Evolutionary conservation across 2,797 vertebrate genomes (phyloP), one percentile per base, ranked within the genome.

Genomic region (Agapornis canus): DNA sequence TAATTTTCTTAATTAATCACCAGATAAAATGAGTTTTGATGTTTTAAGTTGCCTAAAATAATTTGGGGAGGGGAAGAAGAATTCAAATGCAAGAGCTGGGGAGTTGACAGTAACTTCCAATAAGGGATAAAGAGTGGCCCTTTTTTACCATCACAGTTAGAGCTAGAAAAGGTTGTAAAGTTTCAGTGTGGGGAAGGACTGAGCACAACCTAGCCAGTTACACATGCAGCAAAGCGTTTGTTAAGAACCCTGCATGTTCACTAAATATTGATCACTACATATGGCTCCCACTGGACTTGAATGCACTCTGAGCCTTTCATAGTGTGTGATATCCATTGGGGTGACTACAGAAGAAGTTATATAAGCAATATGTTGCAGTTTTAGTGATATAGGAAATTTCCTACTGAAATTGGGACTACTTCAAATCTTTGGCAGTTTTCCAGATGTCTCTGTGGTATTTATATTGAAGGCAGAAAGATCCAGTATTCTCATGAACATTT

Each of bases 241-340:
- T 49, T 32, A 59, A 51, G 31, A 87, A 23, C 13, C 4, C 27
- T 2, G 4, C n/a, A 5, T 43, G 15, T 54, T 82, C 45, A 43
- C 43, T 59, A 68, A 56, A 45, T 88, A 78, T 48, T 0, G 0
- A 42, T 60, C 17, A 52, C 4, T 48, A 13, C 16, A 1, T 35
- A 19, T 21, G 4, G 25, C 16, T 91, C 48, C 11, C 13, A 32
- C 8, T 60, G 26, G 48, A 75, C 7, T 49, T 42, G 16, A 68
- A 7, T 0, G 2, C 7, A 49, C 8, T 47, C 51, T 26, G 17
- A 60, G 11, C 4, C 29, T 64, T 61, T n/a, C 31, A 42, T 26
- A 59, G 13, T 4, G 4, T 14, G 7, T 15, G 16, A 15, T 31
- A 51, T 63, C 69, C 43, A 19, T 25, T 63, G 31, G 5, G 7